A percentile compares a stretch with the other conserved stretches of the same genome.
phyloP scores from a whole-genome alignment of 2,888 invertebrate genomes.

The Lasiommata megera region DNA sequence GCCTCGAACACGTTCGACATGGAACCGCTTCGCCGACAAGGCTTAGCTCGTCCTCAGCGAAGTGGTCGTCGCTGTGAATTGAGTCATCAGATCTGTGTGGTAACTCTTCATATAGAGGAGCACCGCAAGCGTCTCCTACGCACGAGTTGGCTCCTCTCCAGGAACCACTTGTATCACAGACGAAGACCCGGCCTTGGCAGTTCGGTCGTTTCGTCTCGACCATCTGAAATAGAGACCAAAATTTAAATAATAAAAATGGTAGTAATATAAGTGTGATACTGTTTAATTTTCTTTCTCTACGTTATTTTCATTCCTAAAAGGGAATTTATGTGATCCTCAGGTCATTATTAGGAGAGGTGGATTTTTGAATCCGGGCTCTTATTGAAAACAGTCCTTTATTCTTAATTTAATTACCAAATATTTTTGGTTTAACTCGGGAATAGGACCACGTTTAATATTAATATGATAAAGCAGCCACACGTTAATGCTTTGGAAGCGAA shows the following conservation, averaged over 20 bases:
- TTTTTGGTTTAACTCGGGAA: too few species aligned
- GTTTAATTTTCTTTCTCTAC: too few species aligned
- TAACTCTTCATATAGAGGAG: constrained; percentile 92
- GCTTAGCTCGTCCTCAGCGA: constrained; percentile 91
- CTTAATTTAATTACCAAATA: too few species aligned
- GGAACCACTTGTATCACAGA: constrained; percentile 80
- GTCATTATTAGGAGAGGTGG: too few species aligned
- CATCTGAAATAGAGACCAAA: constrained; percentile 80
- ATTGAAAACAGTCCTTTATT: too few species aligned
- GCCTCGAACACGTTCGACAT: constrained; percentile 75
- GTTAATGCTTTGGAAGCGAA: too few species aligned
- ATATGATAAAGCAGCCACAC: too few species aligned
- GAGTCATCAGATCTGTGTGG: constrained; percentile 82
- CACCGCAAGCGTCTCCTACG: constrained; percentile 73
- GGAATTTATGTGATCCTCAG: too few species aligned
- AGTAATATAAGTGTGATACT: too few species aligned
- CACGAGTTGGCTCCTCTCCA: constrained; percentile 81
- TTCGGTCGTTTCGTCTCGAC: constrained; percentile 86
- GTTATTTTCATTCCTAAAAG: too few species aligned
- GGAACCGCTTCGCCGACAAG: constrained; percentile 74
- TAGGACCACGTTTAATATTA: too few species aligned
- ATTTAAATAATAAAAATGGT: constrained; percentile 1
- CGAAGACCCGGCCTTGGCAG: constrained; percentile 83
- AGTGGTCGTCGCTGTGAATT: constrained; percentile 89
- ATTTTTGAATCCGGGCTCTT: too few species aligned